phyloP scores from a whole-genome alignment of 2,797 vertebrate genomes.

The Enteromius afrohamiltoni region DNA sequence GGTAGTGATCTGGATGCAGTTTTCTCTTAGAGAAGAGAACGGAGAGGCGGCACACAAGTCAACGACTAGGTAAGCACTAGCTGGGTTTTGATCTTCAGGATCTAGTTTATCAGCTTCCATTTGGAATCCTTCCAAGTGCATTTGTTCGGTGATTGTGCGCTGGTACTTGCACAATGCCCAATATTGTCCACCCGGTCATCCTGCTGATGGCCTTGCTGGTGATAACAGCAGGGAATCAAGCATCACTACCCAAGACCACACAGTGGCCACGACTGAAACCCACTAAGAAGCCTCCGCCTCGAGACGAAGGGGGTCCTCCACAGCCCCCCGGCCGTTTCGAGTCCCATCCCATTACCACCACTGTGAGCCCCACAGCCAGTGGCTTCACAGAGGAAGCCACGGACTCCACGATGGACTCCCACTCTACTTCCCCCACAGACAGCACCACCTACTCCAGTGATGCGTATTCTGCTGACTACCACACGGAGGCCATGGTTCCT shows the following conservation, averaged over 20 bases:
- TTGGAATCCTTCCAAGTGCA: neutral
- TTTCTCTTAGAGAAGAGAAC: constrained; percentile 58
- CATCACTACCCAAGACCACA: constrained; percentile 77
- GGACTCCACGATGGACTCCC: constrained; percentile 69
- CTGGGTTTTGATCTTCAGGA: neutral
- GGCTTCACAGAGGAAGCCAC: constrained; percentile 72
- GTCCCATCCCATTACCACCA: constrained; percentile 66
- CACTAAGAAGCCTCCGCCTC: constrained; percentile 79
- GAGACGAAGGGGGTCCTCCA: constrained; percentile 55
- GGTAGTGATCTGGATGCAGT: constrained; percentile 56
- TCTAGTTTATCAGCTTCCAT: neutral
- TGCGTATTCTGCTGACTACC: constrained; percentile 72
- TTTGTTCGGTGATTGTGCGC: constrained; percentile 1
- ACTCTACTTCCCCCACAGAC: constrained; percentile 70
- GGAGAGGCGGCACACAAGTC: constrained; percentile 59
- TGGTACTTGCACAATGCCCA: constrained; percentile 64
- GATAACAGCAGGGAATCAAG: constrained; percentile 58
- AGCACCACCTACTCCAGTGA: constrained; percentile 76
- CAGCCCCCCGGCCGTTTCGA: constrained; percentile 54
- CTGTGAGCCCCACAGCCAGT: constrained; percentile 61
- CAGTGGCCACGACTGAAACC: constrained; percentile 78
- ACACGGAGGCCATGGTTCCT: constrained; percentile 65
- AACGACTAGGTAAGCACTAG: constrained; percentile 67
- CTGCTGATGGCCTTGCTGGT: constrained; percentile 66
- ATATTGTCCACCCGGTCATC: constrained; percentile 59